A percentile compares a stretch with the other conserved stretches of the same genome.
These are phyloP conservation scores for Distichodus sexfasciatus DNA, from an alignment of 2,797 vertebrate species.

Conservation along the genomic window DNA sequence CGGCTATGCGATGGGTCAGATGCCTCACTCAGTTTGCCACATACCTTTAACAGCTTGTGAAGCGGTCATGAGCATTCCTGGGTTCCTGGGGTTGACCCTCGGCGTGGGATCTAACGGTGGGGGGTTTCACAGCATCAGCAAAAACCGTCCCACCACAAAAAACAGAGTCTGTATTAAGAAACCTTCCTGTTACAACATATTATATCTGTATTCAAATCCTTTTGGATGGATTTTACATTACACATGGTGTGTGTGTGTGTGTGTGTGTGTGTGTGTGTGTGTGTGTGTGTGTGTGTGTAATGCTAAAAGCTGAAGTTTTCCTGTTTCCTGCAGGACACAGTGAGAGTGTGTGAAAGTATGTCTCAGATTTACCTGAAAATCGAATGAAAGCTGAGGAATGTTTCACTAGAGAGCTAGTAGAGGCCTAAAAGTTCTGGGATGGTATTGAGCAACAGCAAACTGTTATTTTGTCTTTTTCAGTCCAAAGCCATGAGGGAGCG, in stretches of 20 bases:
- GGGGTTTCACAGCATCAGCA: constrained; percentile 25
- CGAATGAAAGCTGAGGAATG: neutral
- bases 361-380: neutral
- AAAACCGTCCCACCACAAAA: constrained; percentile 5
- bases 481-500: constrained; percentile 95
- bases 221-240: neutral
- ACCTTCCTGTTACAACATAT: neutral
- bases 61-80: constrained; percentile 49
- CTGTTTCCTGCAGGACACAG: neutral
- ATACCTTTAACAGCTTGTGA: constrained; percentile 63
- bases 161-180: neutral
- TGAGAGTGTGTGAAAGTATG: neutral
- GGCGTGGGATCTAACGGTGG: constrained; percentile 11
- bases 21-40: constrained; percentile 36
- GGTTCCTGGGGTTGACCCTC: constrained; percentile 20
- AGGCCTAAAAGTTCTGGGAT: neutral
- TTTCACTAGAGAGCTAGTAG: too few relatives aligned
- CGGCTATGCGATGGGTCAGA: constrained; percentile 35
- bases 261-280: neutral
- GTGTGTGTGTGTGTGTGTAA: neutral
- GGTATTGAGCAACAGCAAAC: neutral
- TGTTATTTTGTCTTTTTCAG: constrained; percentile 62
- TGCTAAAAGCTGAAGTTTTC: neutral
- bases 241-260: neutral
- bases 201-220: neutral